Evolutionary conservation across 1,140 invertebrate genomes (phyloP).

Genomic region (Heliconius himera): DNA sequence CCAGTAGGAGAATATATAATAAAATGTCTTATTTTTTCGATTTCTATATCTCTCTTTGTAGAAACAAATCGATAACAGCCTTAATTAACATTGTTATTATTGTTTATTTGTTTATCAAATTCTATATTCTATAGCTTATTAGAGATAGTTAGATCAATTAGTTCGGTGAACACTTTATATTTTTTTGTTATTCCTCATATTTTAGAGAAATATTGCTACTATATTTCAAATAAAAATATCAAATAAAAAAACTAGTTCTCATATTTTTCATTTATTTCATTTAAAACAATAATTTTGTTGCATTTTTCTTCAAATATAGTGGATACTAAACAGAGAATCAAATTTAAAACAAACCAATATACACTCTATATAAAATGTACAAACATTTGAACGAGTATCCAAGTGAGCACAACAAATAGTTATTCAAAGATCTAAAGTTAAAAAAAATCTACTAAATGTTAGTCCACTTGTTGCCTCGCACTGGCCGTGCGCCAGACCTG

Average conservation of each 20-base stretch:
- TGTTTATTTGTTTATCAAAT: not conserved
- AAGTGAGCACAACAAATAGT: not conserved
- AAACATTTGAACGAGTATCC: not conserved
- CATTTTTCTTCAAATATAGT: not conserved
- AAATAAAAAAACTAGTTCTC: not conserved
- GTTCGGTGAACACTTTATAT: no score
- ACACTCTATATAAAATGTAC: not conserved
- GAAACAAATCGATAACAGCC: no score
- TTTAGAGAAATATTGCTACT: no score
- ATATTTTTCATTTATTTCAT: not conserved
- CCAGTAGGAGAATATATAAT: no score
- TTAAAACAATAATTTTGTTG: not conserved
- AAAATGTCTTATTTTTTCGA: no score
- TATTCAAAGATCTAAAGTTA: not conserved
- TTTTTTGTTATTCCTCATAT: no score
- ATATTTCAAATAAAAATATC: not conserved
- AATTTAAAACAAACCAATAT: not conserved
- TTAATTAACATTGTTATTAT: no score
- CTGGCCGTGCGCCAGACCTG: conserved; percentile 26
- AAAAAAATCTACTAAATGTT: not conserved
- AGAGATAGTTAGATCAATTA: no score
- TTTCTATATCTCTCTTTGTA: no score
- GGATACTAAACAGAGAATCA: not conserved
- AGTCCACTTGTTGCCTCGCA: conserved; percentile 32
- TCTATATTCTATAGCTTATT: not conserved